Base-by-base conservation (phyloP, 2,888 invertebrate genomes). In the Pomacea canaliculata region DNA sequence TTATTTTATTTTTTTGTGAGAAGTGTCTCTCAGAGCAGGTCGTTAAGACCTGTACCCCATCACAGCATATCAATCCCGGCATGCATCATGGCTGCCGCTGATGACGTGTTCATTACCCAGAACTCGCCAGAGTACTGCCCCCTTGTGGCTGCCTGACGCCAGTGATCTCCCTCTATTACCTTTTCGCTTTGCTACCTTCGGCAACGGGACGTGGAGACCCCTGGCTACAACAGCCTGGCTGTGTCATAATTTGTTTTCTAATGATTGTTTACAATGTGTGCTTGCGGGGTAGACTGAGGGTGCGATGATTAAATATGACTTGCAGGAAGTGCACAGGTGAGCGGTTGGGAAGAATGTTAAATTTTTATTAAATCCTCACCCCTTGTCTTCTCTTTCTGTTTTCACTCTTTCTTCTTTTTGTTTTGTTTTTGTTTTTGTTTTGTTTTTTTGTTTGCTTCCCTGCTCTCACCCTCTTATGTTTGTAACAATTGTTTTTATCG, bases 81-180 rank as follows among this genome's bases (percentile, higher is more conserved):
- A 63, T 63, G n/a, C 63, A 63, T 63, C 63, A 63, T n/a, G 23
- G 12, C 23, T 63, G 68, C 16, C 37, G 68, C 9, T 46, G 37
- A 27, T 68, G 74, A 68, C 37, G 74, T 59, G 23, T 27, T 59
- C 60, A 67, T 56, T 60, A 49, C 69, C 27, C 62, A 49, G 49
- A 46, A 60, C 67, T 69, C 74, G 69, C 74, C 63, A n/a, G 68
- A 62, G 62, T 74, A 23, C 67, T 74, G 69, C 49, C 74, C 74
- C 71, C 67, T 67, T 19, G 59, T n/a, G 73, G 68, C 60, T 48
- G 16, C 46, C 62, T 63, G 71, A 69, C 74, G 74, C 74, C 74
- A 68, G 60, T 74, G 48, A 56, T 69, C 73, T 74, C 69, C 69
- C 69, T 51, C 67, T 56, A 16, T 51, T 68, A 46, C 67, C 18